Evolutionary conservation across 1,140 invertebrate genomes (phyloP).

Genomic region (Sminthurides bifidus): DNA sequence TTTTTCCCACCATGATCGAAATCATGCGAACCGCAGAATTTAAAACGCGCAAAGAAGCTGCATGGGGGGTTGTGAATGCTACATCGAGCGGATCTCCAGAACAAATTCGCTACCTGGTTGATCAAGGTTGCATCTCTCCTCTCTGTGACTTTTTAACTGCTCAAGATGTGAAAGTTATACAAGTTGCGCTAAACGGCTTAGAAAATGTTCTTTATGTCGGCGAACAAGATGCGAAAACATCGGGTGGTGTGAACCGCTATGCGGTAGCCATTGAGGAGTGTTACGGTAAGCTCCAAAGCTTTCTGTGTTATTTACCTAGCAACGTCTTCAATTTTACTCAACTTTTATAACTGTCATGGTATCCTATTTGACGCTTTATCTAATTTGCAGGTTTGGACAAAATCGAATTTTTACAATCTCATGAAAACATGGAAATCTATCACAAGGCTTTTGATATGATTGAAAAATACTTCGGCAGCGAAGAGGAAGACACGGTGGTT

Average conservation of each 20-base stretch:
- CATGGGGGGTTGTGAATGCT: constrained; percentile 96
- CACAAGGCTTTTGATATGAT: constrained; percentile 93
- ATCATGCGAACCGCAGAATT: constrained; percentile 86
- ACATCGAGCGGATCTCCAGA: constrained; percentile 87
- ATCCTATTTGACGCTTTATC: neutral
- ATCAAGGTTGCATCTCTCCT: constrained; percentile 73
- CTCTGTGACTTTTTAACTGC: constrained; percentile 87
- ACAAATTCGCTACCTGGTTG: constrained; percentile 65
- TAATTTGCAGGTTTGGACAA: constrained; percentile 74
- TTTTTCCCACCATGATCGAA: constrained; percentile 83
- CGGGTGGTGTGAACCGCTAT: constrained; percentile 70
- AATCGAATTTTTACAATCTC: constrained; percentile 92
- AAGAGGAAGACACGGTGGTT: constrained; percentile 66
- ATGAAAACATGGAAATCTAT: constrained; percentile 93
- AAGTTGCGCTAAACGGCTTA: constrained; percentile 88
- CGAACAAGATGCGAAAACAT: constrained; percentile 60
- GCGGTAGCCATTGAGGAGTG: constrained; percentile 90
- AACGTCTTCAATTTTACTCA: neutral
- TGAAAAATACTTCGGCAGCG: constrained; percentile 83
- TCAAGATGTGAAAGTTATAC: constrained; percentile 92
- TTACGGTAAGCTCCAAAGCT: constrained; percentile 58
- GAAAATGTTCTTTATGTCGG: constrained; percentile 92
- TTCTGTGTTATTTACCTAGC: neutral
- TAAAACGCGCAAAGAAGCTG: constrained; percentile 93
- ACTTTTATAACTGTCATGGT: neutral